phyloP scores from a whole-genome alignment of 2,113 vertebrate genomes.

The Labeo rohita region DNA sequence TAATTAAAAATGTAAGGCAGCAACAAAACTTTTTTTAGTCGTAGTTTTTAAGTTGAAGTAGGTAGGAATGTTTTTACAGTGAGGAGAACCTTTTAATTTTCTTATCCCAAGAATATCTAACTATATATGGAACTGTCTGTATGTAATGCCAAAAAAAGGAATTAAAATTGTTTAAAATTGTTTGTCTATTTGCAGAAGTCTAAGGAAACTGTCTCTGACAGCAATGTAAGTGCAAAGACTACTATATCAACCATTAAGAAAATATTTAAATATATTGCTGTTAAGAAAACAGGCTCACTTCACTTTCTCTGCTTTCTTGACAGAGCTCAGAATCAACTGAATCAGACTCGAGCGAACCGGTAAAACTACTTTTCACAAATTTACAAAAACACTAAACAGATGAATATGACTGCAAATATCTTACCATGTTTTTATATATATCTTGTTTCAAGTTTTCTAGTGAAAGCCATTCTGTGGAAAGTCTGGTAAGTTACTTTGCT shows the following conservation, averaged over 20 bases:
- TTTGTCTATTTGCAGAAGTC: constrained; percentile 47
- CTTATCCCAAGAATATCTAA: not conserved
- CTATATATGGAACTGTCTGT: not conserved
- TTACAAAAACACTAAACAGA: not conserved
- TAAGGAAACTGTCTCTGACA: constrained; percentile 51
- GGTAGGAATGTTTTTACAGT: too few species aligned
- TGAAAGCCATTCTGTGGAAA: constrained; percentile 49
- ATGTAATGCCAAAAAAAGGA: not conserved
- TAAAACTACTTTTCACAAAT: constrained; percentile 14
- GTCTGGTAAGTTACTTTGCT: constrained; percentile 22
- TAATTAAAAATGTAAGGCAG: not conserved
- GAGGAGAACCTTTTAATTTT: not conserved
- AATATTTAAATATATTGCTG: not conserved
- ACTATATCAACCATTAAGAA: not conserved
- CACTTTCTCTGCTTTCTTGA: not conserved
- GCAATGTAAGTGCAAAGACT: constrained; percentile 39
- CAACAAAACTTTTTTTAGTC: not conserved
- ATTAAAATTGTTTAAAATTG: too few species aligned
- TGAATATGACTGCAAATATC: not conserved
- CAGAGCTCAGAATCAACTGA: constrained; percentile 56
- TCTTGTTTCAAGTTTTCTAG: constrained; percentile 29
- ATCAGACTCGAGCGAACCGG: constrained; percentile 47
- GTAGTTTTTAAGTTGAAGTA: not conserved
- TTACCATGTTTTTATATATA: not conserved
- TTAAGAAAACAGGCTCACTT: not conserved